Evolutionary conservation across 1,140 invertebrate species (phyloP), one percentile per base, ranked within the genome.

Genomic region (Diuraphis noxia): DNA sequence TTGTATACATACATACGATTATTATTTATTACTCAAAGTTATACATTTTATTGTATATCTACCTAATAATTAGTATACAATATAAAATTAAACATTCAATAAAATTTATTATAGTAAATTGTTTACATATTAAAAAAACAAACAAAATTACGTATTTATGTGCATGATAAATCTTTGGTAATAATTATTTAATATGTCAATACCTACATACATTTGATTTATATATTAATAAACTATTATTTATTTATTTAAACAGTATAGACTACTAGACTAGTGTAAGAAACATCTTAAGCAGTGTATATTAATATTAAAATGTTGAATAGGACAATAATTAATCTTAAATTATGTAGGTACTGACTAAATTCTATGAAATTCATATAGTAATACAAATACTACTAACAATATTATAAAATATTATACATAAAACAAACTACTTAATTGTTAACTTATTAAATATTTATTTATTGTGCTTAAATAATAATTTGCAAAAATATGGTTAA

Each of bases 351-450:
- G 4, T 36, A 77, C 56, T 4, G 13, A n/a, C 13, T 4, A 0
- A 40, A 40, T 81, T 81, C 23, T 81, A 40, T 25, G 0, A 81
- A 63, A 81, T 40, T 38, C 36, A 38, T 40, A 81, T 40, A 81
- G 30, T 63, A 63, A 63, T 63, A 49, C 19, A n/a, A 36, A 34
- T 77, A 38, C 9, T 40, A 13, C 1, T 81, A 10, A 81, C 21
- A 81, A 81, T 40, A 81, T 79, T 81, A 36, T 79, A 81, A 8
- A 81, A 81, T 40, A 81, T 79, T 81, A 36, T 79, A 79, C 72
- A 40, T 40, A 40, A 30, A 81, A 36, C 79, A 38, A 81, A 40
- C 34, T 38, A n/a, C n/a, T n/a, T n/a, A 81, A 81, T 79, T 38
- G 34, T 25, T 40, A 38, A 81, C 36, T 25, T 38, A 38, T 40